Conservation (phyloP, 2,113 vertebrate species). For the Thermophis baileyi region DNA sequence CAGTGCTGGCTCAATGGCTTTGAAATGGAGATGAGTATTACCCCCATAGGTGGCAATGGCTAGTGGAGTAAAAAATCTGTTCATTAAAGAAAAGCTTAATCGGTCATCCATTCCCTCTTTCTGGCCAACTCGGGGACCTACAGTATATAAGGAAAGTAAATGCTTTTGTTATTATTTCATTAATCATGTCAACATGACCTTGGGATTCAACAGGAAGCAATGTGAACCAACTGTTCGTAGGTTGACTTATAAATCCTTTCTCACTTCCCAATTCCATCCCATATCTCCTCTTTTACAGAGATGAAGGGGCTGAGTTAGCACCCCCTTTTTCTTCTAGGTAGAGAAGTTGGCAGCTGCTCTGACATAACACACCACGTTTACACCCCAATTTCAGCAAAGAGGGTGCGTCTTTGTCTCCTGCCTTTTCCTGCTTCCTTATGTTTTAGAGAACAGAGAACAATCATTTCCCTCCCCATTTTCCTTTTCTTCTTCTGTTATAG, state of each 20-base stretch:
- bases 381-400: constrained; percentile 13
- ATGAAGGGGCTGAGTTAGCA: neutral
- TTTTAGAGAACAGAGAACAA: constrained; percentile 7
- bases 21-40: too few relatives aligned
- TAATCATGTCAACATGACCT: neutral
- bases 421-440: neutral
- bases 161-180: neutral
- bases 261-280: neutral
- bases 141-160: constrained; percentile 17
- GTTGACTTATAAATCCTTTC: neutral
- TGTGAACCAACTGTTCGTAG: neutral
- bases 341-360: constrained; percentile 22
- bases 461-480: constrained; percentile 35
- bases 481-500: constrained; percentile 27
- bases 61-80: neutral
- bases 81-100: rapidly evolving
- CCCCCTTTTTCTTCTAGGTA: neutral
- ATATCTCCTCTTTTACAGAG: neutral
- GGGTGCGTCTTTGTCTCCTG: too few relatives aligned
- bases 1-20: too few relatives aligned
- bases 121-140: rapidly evolving
- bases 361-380: constrained; percentile 27
- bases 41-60: too few relatives aligned
- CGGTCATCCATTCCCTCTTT: neutral
- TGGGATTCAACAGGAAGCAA: neutral